Evolutionary conservation across 2,888 invertebrate species (phyloP).

Genomic region (Polyommatus icarus): DNA sequence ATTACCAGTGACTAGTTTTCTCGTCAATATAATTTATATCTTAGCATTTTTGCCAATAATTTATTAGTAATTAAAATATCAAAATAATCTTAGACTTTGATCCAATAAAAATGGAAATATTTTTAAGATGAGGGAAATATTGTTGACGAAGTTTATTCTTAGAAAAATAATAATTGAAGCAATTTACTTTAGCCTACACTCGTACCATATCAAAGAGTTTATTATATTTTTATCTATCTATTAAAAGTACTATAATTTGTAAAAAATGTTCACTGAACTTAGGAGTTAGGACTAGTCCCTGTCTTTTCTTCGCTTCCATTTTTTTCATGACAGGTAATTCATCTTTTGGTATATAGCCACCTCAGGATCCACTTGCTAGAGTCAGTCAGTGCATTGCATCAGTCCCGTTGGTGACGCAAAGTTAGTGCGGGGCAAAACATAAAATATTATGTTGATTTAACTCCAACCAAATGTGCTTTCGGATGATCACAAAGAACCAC

Average conservation of each 20-base stretch:
- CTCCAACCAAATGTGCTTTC: neutral
- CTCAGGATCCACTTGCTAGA: neutral
- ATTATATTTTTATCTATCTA: no score
- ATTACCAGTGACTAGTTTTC: neutral
- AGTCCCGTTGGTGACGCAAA: neutral
- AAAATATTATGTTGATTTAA: neutral
- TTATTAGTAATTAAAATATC: neutral
- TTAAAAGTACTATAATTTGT: no score
- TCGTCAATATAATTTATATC: neutral
- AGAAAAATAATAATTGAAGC: neutral
- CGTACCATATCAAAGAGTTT: no score
- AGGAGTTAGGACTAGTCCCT: neutral
- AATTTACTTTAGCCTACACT: no score
- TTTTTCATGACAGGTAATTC: neutral
- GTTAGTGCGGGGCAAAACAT: neutral
- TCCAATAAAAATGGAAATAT: neutral
- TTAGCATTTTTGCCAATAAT: neutral
- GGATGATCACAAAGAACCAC: conserved; percentile 23
- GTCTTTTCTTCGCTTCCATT: neutral
- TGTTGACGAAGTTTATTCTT: neutral
- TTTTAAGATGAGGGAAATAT: neutral
- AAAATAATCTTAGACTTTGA: neutral
- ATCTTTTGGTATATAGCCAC: neutral
- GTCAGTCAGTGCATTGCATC: neutral
- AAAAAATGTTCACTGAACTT: no score